Base-by-base conservation (phyloP, 2,888 invertebrate species). In the Phasia obesa region DNA sequence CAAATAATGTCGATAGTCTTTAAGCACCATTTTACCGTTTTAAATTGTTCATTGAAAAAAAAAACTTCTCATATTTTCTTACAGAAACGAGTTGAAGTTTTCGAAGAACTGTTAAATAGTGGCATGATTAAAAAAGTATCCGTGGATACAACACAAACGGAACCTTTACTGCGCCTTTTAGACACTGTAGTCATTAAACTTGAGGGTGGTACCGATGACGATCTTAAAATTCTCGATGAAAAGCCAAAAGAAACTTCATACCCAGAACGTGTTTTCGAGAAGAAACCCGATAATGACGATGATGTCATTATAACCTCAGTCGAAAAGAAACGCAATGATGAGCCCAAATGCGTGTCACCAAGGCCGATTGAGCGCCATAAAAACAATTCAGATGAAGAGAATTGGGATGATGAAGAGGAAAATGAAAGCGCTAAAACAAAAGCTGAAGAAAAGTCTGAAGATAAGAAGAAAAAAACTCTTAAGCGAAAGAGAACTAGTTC, bases 181-280 rank as follows among this genome's bases (percentile, higher is more conserved):
- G 99, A 99, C 91, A 97, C 98, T 73, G 98, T 98, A 51, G 99
- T 99, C 6, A 98, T 99, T 84, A 97, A 97, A 90, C 92, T 99
- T 53, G 99, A 99, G 92, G 99, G 98, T 21, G 97, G 97, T 0
- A 95, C 94, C 0, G 97, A 97, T 57, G 96, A 96, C 87, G 99
- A 99, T 92, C 92, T 98, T 19, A 95, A 95, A 86, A 93, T 95
- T 27, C 92, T 99, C n/a, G 97, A 98, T 87, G 93, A 95, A 86
- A 94, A 94, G 86, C 92, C 91, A 84, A 87, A 85, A 76, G 89
- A 89, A 25, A 38, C 83, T 0, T 85, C 85, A 2, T 85, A 86
- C 25, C 86, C 86, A 23, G 90, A 91, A 44, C 87, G 88, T 31
- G 86, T 85, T 23, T 47, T 86, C 1, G 89, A 90, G 19, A 87